phyloP scores from a whole-genome alignment of 1,140 invertebrate genomes.

The Lithobius niger region DNA sequence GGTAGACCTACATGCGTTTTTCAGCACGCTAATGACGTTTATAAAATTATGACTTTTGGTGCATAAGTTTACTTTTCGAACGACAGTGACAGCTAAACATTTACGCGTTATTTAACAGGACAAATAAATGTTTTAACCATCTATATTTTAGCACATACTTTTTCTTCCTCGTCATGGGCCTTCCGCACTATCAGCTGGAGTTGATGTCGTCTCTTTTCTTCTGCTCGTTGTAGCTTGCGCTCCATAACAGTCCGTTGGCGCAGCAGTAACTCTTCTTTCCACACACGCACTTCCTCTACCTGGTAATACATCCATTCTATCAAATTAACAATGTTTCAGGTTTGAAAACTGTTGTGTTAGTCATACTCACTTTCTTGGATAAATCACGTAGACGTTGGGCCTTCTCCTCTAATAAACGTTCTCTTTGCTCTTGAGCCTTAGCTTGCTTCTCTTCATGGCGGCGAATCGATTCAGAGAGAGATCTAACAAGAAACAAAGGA shows the following conservation, averaged over 20 bases:
- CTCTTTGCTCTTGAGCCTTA: slow-evolving; percentile 49
- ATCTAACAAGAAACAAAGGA: slow-evolving; percentile 19
- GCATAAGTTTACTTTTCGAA: no score
- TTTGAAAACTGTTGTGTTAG: not conserved
- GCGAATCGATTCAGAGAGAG: slow-evolving; percentile 50
- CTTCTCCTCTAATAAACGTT: slow-evolving; percentile 66
- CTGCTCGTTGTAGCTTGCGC: slow-evolving; percentile 69
- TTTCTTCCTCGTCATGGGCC: slow-evolving; percentile 94
- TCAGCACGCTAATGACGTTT: no score
- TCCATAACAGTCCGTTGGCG: slow-evolving; percentile 73
- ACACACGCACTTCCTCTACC: slow-evolving; percentile 77
- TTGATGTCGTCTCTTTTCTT: slow-evolving; percentile 73
- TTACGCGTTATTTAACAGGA: no score
- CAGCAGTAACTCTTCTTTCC: slow-evolving; percentile 70
- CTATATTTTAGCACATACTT: no score
- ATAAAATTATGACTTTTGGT: no score
- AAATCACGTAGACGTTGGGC: slow-evolving; percentile 70
- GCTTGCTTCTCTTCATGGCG: slow-evolving; percentile 60
- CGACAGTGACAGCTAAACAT: no score
- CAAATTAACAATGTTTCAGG: not conserved
- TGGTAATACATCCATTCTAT: slow-evolving; percentile 16
- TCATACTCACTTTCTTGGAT: slow-evolving; percentile 51
- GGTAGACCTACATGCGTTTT: no score
- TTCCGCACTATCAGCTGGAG: slow-evolving; percentile 74
- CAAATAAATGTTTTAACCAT: no score